Evolutionary conservation across 2,888 invertebrate species (phyloP), one percentile per base, ranked within the genome.

Genomic region (Busseola fusca): DNA sequence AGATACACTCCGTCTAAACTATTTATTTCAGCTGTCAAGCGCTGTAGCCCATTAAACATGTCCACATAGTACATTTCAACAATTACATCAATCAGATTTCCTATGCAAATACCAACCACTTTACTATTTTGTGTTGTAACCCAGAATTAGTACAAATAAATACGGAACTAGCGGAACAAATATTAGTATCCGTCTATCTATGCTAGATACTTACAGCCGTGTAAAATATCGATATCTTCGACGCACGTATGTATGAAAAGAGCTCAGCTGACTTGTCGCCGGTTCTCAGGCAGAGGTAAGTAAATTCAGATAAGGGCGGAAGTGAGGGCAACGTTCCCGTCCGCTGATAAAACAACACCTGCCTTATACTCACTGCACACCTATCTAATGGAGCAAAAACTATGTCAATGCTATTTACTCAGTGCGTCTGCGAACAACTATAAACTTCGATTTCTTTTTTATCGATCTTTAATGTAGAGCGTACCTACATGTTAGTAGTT

Each of bases 261-360:
- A 81, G 78, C 81, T 86, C 92, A 91, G 91, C 92, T 91, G 92
- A 91, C 85, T 89, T 85, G 87, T 81, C 87, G 87, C 82, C 59
- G 66, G 90, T 93, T 93, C 93, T 93, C 94, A 94, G 89, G 92
- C 90, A 87, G 86, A 92, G 90, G 91, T 91, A 91, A 91, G 92
- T 89, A 92, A 92, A 94, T 92, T 88, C 80, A 91, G 94, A 95
- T 94, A 94, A 94, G 92, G 90, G 90, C 94, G 94, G 94, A 94
- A 94, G 94, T 91, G 91, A 90, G 94, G 94, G 90, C 93, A 94
- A 92, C 88, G 94, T 89, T 90, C 93, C 87, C 89, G 85, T 76
- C 71, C 84, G 82, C 89, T 91, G 93, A 93, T 94, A 93, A 91
- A 89, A 91, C 87, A 87, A 87, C 92, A 93, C 92, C 92, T 93